These are phyloP conservation scores for Cheilosia pagana DNA, from an alignment of 2,888 invertebrate genomes.

Conservation along the genomic window DNA sequence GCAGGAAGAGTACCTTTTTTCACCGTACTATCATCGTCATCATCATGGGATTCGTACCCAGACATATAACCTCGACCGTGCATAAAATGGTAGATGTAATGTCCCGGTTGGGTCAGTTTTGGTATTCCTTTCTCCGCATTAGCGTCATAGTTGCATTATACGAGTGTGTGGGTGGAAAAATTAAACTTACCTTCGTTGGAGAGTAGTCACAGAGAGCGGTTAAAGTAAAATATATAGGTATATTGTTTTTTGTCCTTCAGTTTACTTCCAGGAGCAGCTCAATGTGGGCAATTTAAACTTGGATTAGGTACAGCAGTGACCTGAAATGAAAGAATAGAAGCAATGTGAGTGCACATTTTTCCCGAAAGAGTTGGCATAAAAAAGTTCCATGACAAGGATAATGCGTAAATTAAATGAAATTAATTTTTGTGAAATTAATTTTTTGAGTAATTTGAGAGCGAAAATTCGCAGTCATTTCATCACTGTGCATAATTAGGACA, in stretches of 20 bases:
- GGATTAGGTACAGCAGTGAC: slow-evolving; percentile 57
- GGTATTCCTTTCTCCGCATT: slow-evolving; percentile 17
- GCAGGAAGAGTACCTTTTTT: slow-evolving; percentile 3
- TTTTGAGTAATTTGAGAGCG: slow-evolving; percentile 15
- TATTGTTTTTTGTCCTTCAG: slow-evolving; percentile 22
- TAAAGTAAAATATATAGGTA: slow-evolving; percentile 7
- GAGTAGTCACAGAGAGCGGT: background rate
- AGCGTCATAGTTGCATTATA: slow-evolving; percentile 11
- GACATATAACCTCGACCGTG: slow-evolving; percentile 34
- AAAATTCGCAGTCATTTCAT: slow-evolving; percentile 15
- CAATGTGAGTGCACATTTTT: slow-evolving; percentile 25
- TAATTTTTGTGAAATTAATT: slow-evolving; percentile 43
- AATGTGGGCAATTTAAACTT: slow-evolving; percentile 39
- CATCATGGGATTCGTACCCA: slow-evolving; percentile 27
- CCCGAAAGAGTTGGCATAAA: slow-evolving; percentile 22
- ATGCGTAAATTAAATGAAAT: slow-evolving; percentile 46
- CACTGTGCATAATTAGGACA: slow-evolving; percentile 25
- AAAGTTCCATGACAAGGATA: slow-evolving; percentile 19
- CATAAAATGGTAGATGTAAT: slow-evolving; percentile 46
- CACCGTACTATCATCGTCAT: slow-evolving; percentile 26
- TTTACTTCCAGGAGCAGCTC: slow-evolving; percentile 14
- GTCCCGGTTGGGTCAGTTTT: slow-evolving; percentile 42
- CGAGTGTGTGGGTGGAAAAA: background rate
- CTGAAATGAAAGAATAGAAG: slow-evolving; percentile 47
- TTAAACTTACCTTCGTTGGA: slow-evolving; percentile 52